Base-by-base conservation (phyloP, 2,797 vertebrate genomes). In the Avahi laniger region DNA sequence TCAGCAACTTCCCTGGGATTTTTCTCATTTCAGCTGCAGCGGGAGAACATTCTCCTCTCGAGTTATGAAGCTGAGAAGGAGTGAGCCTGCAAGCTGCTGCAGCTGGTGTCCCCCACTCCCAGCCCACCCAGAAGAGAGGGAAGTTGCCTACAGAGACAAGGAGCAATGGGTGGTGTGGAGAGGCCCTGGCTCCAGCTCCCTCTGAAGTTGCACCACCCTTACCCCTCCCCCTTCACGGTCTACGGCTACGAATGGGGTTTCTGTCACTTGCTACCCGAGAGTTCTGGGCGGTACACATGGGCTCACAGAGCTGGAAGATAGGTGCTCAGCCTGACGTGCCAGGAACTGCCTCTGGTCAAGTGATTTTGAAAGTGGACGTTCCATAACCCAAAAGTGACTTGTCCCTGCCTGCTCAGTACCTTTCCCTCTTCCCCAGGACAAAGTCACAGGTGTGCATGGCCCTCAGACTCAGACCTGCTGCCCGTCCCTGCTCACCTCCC, bases 401-500 rank as follows among this genome's bases (percentile, higher is more conserved):
- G 41, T 26, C 20, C 52, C 78, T 24, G 17, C 10, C 14, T 43
- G 54, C 24, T 70, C 54, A 41, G 46, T 12, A 8, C 11, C 24
- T 61, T 67, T 38, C 79, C 28, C 0, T 18, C 46, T 41, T 38
- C 20, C 65, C 18, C 14, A 18, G 35, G 80, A 57, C 3, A 24
- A 46, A 38, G 20, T 22, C 46, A n/a, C 7, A 2, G 13, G 54
- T 14, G 6, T 8, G 0, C 11, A 17, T 38, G 63, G 10, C 38
- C 61, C 61, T 86, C 46, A 63, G 10, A n/a, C 50, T 50, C 46
- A 46, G 18, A 30, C 14, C 52, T 38, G 13, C 43, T 14, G 17
- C 3, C 26, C 26, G 0, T 15, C n/a, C 6, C 0, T 3, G 2
- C 14, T 65, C 17, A 9, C 6, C 41, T 33, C 70, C 33, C 54